These are phyloP conservation scores for Amblyopsis hoosieri DNA, from an alignment of 2,797 vertebrate species.

Conservation along the genomic window DNA sequence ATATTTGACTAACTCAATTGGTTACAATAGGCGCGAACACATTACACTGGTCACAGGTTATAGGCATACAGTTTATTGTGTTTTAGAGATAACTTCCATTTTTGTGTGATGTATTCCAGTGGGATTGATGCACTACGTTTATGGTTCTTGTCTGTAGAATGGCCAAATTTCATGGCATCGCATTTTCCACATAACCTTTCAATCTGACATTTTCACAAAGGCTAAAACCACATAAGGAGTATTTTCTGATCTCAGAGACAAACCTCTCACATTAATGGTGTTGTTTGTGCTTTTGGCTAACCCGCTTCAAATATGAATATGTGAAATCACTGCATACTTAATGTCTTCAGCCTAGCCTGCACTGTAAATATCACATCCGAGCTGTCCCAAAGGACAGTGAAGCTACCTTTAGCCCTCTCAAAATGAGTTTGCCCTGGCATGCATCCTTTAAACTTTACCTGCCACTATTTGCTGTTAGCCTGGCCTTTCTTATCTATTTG, in stretches of 20 bases:
- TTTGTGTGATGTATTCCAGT: conserved; percentile 13
- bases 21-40: too few species aligned
- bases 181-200: conserved; percentile 50
- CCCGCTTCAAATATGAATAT: conserved; percentile 57
- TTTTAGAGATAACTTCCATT: conserved; percentile 11
- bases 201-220: conserved; percentile 66
- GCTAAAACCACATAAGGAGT: conserved; percentile 38
- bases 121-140: conserved; percentile 23
- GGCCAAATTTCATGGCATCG: conserved; percentile 36
- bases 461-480: conserved; percentile 46
- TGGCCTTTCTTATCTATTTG: conserved; percentile 46
- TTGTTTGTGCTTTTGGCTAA: conserved; percentile 53
- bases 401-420: conserved; percentile 47
- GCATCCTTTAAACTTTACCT: conserved; percentile 43
- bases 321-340: conserved; percentile 52
- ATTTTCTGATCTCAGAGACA: conserved; percentile 24
- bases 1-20: too few species aligned
- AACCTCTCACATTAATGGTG: conserved; percentile 51
- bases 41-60: neutral
- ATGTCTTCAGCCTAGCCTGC: conserved; percentile 47
- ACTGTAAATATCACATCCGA: conserved; percentile 72
- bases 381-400: conserved; percentile 44
- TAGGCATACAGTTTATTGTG: conserved; percentile 1
- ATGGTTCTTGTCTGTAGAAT: conserved; percentile 20
- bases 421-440: conserved; percentile 55